These are phyloP conservation scores for Aurelia coerulea DNA, from an alignment of 30 jellyfish, hydroid and myxozoan genomes.

Conservation along the genomic window DNA sequence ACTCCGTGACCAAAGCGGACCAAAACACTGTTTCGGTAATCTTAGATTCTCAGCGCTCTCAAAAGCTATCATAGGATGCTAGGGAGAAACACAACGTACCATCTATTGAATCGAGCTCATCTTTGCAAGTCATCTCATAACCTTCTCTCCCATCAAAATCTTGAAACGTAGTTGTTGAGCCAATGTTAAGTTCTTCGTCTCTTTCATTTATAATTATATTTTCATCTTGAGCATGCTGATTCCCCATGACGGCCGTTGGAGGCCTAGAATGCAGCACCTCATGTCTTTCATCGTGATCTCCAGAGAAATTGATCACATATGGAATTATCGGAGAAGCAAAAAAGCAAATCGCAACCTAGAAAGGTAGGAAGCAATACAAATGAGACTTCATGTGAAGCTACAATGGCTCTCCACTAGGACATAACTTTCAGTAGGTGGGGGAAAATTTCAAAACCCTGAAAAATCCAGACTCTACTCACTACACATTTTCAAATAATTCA, in stretches of 20 bases:
- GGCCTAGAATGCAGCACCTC: not conserved
- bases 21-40: not conserved
- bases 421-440: not conserved
- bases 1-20: no score
- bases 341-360: constrained; percentile 67
- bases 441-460: not conserved
- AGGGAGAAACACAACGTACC: no score
- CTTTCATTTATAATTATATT: not conserved
- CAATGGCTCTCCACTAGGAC: not conserved
- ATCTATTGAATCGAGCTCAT: no score
- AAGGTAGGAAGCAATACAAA: not conserved
- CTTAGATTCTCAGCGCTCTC: not conserved
- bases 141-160: constrained; percentile 59
- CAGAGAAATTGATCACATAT: constrained; percentile 52
- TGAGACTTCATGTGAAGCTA: not conserved
- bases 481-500: no score
- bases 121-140: not conserved
- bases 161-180: constrained; percentile 52
- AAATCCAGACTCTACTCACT: not conserved
- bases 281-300: constrained; percentile 47
- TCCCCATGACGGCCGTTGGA: not conserved
- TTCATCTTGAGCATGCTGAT: constrained; percentile 2
- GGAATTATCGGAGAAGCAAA: constrained; percentile 56
- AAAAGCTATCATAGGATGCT: no score
- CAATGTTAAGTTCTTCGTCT: constrained; percentile 47